These are phyloP conservation scores for Muscicapa comitata DNA, from an alignment of 2,797 vertebrate genomes.

Conservation along the genomic window DNA sequence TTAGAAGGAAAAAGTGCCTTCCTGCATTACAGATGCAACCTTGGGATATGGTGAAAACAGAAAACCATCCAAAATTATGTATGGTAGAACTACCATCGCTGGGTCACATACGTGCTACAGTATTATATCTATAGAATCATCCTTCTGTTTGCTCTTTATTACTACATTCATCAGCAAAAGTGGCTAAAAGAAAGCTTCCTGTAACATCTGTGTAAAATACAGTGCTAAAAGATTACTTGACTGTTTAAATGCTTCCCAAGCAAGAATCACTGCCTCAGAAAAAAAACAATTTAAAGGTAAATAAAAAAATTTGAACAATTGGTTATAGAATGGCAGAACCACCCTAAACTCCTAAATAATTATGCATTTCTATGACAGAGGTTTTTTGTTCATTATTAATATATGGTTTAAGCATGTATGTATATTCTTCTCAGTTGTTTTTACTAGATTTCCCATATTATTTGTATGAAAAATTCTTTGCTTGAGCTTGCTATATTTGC, in stretches of 20 bases:
- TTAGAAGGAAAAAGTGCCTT: not conserved
- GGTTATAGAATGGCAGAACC: not conserved
- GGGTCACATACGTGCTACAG: not conserved
- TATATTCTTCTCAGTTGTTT: not conserved
- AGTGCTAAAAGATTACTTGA: not conserved
- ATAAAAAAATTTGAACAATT: not conserved
- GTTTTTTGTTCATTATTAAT: not conserved
- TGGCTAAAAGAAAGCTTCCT: not conserved
- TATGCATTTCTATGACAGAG: not conserved
- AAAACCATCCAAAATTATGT: not conserved
- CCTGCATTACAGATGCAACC: not conserved
- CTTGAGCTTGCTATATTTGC: not conserved
- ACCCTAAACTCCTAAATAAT: not conserved
- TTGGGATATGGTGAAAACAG: not conserved
- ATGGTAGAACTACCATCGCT: accelerated
- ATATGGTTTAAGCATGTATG: not conserved
- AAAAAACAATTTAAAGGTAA: not conserved
- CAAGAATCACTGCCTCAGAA: not conserved
- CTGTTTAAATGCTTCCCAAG: not conserved
- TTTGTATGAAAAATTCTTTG: not conserved
- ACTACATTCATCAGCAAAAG: not conserved
- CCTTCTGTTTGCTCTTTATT: not conserved
- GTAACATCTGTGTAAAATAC: not conserved
- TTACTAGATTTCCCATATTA: not conserved
- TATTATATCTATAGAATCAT: not conserved